Conservation (phyloP, 2,888 invertebrate species). For the Tiliacea aurago region DNA sequence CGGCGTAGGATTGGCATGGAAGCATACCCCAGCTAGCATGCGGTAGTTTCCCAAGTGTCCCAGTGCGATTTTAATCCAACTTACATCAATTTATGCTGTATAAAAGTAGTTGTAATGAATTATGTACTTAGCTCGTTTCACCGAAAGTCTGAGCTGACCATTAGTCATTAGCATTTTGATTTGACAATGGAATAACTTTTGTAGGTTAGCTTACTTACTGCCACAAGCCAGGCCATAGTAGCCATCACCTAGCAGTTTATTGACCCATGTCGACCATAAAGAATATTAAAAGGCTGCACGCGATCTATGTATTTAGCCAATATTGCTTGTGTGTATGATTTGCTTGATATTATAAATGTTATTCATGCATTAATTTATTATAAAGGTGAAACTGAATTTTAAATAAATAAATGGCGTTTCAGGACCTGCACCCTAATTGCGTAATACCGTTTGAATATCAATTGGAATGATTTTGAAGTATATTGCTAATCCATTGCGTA, state of each 20-base stretch:
- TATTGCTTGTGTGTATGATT: constrained; percentile 41
- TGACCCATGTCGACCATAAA: constrained; percentile 65
- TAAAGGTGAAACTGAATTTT: background rate
- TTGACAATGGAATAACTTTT: constrained; percentile 47
- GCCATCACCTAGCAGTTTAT: constrained; percentile 62
- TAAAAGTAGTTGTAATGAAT: constrained; percentile 8
- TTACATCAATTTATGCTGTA: background rate
- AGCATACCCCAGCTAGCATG: constrained; percentile 1
- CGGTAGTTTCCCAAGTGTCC: background rate
- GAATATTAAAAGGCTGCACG: constrained; percentile 63
- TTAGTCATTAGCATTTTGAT: constrained; percentile 33
- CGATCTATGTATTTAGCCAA: constrained; percentile 57
- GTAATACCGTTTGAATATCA: too few species aligned
- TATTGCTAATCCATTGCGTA: too few species aligned
- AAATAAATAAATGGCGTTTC: background rate
- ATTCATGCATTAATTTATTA: constrained; percentile 5
- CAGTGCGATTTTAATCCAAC: constrained; percentile 1
- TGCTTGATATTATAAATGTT: constrained; percentile 30
- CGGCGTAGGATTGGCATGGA: background rate
- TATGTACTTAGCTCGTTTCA: background rate
- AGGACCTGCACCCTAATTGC: background rate
- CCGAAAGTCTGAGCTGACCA: background rate
- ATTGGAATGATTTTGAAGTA: too few species aligned
- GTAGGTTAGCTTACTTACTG: constrained; percentile 40
- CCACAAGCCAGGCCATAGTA: constrained; percentile 27